phyloP scores from a whole-genome alignment of 1,140 invertebrate species.

The Monochamus saltuarius region DNA sequence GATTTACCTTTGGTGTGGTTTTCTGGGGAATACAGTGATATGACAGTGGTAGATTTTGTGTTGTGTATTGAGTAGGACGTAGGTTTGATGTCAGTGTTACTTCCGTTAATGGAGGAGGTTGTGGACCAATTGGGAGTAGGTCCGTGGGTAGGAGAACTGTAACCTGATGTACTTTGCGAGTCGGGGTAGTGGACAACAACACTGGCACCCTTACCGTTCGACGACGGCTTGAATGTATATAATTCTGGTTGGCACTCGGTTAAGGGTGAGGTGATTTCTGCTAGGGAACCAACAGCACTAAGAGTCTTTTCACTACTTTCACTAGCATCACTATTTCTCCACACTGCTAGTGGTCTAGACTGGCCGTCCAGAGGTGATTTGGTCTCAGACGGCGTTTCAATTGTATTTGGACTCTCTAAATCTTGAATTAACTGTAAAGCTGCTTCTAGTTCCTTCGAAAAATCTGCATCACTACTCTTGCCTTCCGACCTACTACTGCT shows the following conservation, averaged over 20 bases:
- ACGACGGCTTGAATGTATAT: constrained; percentile 40
- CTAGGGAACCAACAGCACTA: constrained; percentile 48
- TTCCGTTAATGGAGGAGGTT: constrained; percentile 48
- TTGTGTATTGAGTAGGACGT: constrained; percentile 49
- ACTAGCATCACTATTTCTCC: constrained; percentile 45
- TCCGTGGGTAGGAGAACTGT: constrained; percentile 51
- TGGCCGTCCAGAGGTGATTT: constrained; percentile 27
- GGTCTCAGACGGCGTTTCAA: constrained; percentile 51
- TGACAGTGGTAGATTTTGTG: constrained; percentile 48
- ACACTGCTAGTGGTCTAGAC: constrained; percentile 35
- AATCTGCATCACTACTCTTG: constrained; percentile 52
- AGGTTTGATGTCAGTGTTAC: constrained; percentile 45
- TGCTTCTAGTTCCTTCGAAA: constrained; percentile 54
- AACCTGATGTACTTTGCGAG: constrained; percentile 54
- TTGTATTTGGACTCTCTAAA: constrained; percentile 54
- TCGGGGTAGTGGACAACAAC: constrained; percentile 45
- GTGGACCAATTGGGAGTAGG: constrained; percentile 49
- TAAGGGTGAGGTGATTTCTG: constrained; percentile 46
- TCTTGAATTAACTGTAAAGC: constrained; percentile 56
- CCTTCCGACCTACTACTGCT: constrained; percentile 42
- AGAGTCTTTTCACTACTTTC: constrained; percentile 51
- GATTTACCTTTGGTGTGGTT: constrained; percentile 43
- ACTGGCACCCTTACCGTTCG: constrained; percentile 48
- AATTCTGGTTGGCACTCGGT: constrained; percentile 41
- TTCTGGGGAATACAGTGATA: constrained; percentile 44